Conservation (phyloP, 2,797 vertebrate species). For the Myoxocephalus aenaeus region DNA sequence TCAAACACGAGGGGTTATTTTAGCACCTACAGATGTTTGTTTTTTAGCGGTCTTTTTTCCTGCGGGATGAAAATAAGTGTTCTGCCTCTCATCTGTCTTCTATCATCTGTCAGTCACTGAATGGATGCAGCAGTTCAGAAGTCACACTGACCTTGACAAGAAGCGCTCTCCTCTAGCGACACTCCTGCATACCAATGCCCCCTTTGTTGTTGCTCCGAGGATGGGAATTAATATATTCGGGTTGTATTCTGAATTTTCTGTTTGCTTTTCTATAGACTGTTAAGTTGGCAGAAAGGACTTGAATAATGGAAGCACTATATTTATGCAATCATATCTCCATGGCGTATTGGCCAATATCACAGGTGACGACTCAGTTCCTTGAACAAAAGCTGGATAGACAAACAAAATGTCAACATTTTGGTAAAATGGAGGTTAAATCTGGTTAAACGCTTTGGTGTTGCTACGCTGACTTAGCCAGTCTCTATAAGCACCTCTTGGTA, state of each 20-base stretch:
- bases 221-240: conserved; percentile 44
- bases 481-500: conserved; percentile 71
- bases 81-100: conserved; percentile 59
- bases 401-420: neutral
- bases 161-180: conserved; percentile 33
- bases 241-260: conserved; percentile 21
- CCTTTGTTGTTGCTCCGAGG: conserved; percentile 36
- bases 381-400: neutral
- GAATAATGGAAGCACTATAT: conserved; percentile 1
- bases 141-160: conserved; percentile 68
- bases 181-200: conserved; percentile 60
- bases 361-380: neutral
- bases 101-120: conserved; percentile 65
- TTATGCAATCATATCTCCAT: neutral
- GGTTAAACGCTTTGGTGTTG: conserved; percentile 18
- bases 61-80: conserved; percentile 53
- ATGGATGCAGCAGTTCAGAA: conserved; percentile 61
- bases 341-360: neutral
- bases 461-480: conserved; percentile 53
- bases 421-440: neutral
- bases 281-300: conserved; percentile 6
- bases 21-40: conserved; percentile 50
- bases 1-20: conserved; percentile 69
- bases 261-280: conserved; percentile 12
- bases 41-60: conserved; percentile 9